Base-by-base conservation (phyloP, 1,140 invertebrate species). In the Listronotus oregonensis region DNA sequence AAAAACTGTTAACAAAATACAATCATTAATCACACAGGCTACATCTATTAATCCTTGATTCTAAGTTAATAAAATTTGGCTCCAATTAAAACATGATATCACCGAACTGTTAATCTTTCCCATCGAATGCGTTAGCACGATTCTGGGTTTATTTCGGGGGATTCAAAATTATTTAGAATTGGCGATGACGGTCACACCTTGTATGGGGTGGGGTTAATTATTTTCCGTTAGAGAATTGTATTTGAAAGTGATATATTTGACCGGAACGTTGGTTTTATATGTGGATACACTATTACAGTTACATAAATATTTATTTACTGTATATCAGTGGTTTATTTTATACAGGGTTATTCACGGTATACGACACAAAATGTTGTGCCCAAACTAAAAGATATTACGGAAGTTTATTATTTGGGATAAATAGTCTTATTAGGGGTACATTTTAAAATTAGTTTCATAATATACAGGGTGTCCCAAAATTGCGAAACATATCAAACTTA, bases 201-300 rank as follows among this genome's bases (percentile, higher is more conserved):
- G 52, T 54, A 18, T 37, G 21, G 51, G 60, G 60, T 55, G 49
- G 37, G 60, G 50, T 63, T 54, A 63, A 63, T 63, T 43, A 63
- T 63, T 63, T 54, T 63, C 39, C 50, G 60, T 42, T 52, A 12
- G 27, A 6, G 18, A 21, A 47, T n/a, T 34, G 37, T 37, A 51
- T 37, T 37, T 40, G 58, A 61, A 50, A 51, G 58, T 61, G 58
- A 51, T 61, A 49, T 49, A 61, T 61, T 42, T 43, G 17, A 34
- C 46, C 21, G 11, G 40, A 59, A 18, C 17, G 49, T 50, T 42
- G 40, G 47, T 46, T 61, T 50, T 49, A 32, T 42, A 42, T 61
- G 46, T 61, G 58, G 58, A 37, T 4, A 37, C 21, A 27, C 21
- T 27, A 27, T 27, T 27, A 27, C 5, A 5, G 21, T 37, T 37